Conservation (phyloP, 2,797 vertebrate species). For the Alectoris magna region DNA sequence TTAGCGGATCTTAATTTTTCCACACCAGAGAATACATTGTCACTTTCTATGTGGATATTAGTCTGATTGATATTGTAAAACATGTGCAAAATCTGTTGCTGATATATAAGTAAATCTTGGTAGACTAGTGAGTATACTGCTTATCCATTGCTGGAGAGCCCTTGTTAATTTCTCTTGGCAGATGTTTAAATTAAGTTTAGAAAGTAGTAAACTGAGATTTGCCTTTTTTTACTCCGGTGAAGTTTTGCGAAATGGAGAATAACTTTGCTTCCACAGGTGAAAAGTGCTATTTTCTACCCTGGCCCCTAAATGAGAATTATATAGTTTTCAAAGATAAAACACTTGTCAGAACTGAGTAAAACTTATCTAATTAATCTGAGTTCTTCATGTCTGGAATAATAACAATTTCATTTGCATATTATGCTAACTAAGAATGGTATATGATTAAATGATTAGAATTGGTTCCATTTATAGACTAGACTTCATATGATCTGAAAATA, state of each 20-base stretch:
- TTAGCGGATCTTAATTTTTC: background rate
- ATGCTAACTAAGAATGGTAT: constrained; percentile 27
- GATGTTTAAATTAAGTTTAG: constrained; percentile 2
- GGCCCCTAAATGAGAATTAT: background rate
- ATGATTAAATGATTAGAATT: constrained; percentile 56
- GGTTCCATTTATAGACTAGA: constrained; percentile 15
- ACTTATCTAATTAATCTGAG: constrained; percentile 28
- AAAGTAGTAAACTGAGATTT: constrained; percentile 18
- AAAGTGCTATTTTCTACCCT: background rate
- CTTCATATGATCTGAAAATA: constrained; percentile 33
- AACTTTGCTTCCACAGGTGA: constrained; percentile 52
- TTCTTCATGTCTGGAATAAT: constrained; percentile 56
- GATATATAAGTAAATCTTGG: background rate
- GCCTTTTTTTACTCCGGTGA: constrained; percentile 32
- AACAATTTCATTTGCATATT: constrained; percentile 57
- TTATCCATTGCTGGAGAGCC: background rate
- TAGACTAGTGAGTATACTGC: background rate
- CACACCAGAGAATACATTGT: background rate
- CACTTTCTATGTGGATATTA: background rate
- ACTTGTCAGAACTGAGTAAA: constrained; percentile 41
- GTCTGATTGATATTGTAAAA: background rate
- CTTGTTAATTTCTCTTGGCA: background rate
- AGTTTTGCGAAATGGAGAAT: constrained; percentile 4
- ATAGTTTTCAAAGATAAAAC: background rate
- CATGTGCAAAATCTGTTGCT: background rate